Evolutionary conservation across 2,888 invertebrate genomes (phyloP), one percentile per base, ranked within the genome.

Genomic region (Toxonevra muliebris): DNA sequence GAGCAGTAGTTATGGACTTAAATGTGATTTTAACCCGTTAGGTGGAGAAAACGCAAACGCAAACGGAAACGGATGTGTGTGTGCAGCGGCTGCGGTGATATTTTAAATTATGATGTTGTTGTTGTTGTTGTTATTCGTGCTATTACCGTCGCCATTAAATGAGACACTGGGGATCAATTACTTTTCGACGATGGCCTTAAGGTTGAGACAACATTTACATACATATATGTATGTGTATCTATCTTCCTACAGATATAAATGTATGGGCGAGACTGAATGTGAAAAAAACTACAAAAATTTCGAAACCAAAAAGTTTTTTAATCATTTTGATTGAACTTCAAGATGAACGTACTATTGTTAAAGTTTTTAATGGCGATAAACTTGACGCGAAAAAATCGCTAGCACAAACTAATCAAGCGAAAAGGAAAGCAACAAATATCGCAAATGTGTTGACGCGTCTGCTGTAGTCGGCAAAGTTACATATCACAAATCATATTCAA

Each of bases 1-100:
- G 81, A 82, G 79, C 77, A 78, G 78, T 78, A 79, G 81, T 82
- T 83, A 80, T 78, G 78, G 76, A 76, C 77, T 81, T 77, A 77
- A 81, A 80, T 80, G 77, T 76, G 78, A 80, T 80, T 78, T 77
- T 75, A 73, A 69, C 63, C 72, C 73, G 69, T 73, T 68, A 61
- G 55, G 30, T 40, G 11, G 11, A 19, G 30, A 63, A 50, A 19
- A 43, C 54, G 66, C 45, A 53, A 15, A 54, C 54, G 30, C 45
- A 60, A 17, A 41, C 9, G n/a, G 12, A 57, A 7, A 12, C 15
- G 19, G 1, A 58, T 20, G 54, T 59, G 64, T 66, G 54, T 66
- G 53, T 67, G 65, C 53, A 3, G 43, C 48, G 30, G 40, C 19
- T 55, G 57, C 53, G 11, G 43, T 41, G 55, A 68, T 68, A 65